These are phyloP conservation scores for Phrynocephalus vlangalii DNA, from an alignment of 2,797 vertebrate genomes.

Conservation along the genomic window DNA sequence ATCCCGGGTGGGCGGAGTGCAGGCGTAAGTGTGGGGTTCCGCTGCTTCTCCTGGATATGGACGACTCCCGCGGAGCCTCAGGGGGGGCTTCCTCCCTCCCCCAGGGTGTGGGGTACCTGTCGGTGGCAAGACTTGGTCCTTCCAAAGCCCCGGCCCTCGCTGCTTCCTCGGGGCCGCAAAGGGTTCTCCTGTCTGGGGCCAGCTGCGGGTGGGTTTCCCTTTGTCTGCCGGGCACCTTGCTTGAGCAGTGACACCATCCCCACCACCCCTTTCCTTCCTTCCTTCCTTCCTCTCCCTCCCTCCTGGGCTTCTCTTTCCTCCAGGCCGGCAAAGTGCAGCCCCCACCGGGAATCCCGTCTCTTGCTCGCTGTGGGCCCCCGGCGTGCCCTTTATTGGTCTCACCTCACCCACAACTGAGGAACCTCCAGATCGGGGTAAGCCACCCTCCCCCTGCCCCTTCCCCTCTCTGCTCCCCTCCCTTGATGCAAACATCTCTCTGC, in stretches of 20 bases:
- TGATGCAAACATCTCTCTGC: constrained; percentile 65
- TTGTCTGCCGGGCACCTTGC: too few species aligned
- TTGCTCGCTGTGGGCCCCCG: constrained; percentile 76
- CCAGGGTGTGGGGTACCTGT: too few species aligned
- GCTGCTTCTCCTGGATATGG: too few species aligned
- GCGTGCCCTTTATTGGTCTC: constrained; percentile 75
- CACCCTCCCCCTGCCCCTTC: constrained; percentile 42
- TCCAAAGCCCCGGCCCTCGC: too few species aligned
- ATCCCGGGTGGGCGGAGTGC: constrained; percentile 85
- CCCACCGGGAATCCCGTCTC: constrained; percentile 75
- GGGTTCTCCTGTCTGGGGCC: too few species aligned
- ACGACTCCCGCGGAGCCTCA: too few species aligned
- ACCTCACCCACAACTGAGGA: constrained; percentile 77
- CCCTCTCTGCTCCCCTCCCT: neutral
- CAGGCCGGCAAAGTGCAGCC: constrained; percentile 80
- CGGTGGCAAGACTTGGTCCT: too few species aligned
- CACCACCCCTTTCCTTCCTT: fast-evolving
- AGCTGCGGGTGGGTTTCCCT: neutral
- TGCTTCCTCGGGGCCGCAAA: too few species aligned
- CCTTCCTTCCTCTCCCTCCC: constrained; percentile 55
- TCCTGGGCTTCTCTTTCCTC: constrained; percentile 21
- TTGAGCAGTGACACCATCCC: neutral
- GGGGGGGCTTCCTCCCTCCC: too few species aligned
- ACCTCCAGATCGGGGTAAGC: constrained; percentile 78
- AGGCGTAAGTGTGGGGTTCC: constrained; percentile 84